phyloP scores from a whole-genome alignment of 2,113 vertebrate genomes.

The Burhinus oedicnemus region DNA sequence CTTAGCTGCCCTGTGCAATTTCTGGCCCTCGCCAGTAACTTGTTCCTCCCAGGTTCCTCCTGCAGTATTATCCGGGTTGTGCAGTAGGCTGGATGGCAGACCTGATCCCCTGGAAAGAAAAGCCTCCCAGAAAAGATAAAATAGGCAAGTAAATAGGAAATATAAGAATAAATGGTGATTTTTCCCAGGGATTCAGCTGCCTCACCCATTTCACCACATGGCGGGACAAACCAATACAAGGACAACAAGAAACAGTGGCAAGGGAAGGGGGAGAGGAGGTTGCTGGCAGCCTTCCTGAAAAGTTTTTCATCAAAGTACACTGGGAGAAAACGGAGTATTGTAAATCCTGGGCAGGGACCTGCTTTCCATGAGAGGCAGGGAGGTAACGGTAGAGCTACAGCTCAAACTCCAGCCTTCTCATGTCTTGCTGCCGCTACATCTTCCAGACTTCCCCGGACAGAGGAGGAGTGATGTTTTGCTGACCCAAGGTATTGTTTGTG shows the following conservation, averaged over 20 bases:
- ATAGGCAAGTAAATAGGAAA: background rate
- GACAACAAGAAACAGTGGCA: background rate
- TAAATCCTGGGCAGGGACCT: background rate
- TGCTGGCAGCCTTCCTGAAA: background rate
- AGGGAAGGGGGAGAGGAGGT: background rate
- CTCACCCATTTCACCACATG: background rate
- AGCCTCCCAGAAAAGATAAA: background rate
- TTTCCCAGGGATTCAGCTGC: background rate
- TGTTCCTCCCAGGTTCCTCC: background rate
- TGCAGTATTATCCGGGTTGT: background rate
- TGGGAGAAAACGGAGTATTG: background rate
- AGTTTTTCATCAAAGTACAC: background rate
- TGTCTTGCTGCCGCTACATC: background rate
- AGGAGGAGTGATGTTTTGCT: background rate
- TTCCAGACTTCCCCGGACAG: background rate
- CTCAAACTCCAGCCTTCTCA: background rate
- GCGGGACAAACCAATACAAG: background rate
- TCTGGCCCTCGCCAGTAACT: background rate
- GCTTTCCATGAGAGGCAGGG: background rate
- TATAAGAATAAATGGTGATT: background rate
- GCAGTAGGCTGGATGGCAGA: background rate
- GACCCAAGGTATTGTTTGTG: background rate
- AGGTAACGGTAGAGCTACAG: background rate
- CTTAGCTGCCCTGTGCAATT: background rate
- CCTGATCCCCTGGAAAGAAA: background rate